These are phyloP conservation scores for Halcyon smyrnensis DNA, from an alignment of 2,797 vertebrate species.

Conservation along the genomic window DNA sequence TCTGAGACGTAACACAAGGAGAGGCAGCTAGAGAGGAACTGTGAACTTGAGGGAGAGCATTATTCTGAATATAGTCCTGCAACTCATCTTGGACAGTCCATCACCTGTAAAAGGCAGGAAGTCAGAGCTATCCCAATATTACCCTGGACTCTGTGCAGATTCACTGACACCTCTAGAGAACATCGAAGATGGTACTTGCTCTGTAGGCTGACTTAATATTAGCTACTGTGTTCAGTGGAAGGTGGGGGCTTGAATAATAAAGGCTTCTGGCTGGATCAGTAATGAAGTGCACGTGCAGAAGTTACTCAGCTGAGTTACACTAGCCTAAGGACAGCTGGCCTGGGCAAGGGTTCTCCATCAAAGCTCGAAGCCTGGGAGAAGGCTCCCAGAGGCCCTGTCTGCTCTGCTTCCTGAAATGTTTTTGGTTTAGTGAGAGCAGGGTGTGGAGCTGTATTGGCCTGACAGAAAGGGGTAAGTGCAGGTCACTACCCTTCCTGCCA, in stretches of 20 bases:
- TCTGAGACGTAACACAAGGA: neutral
- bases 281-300: neutral
- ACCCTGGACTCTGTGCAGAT: neutral
- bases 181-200: neutral
- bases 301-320: neutral
- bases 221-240: neutral
- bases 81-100: neutral
- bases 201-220: neutral
- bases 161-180: neutral
- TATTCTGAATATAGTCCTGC: neutral
- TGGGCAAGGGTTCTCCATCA: neutral
- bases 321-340: neutral
- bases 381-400: neutral
- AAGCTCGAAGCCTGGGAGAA: neutral
- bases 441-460: neutral
- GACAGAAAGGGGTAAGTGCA: neutral
- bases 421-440: neutral
- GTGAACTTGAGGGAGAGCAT: neutral
- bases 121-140: neutral
- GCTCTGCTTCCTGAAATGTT: neutral
- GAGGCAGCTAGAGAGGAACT: neutral
- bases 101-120: neutral
- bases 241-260: neutral
- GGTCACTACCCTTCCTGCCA: neutral
- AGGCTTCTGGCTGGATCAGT: neutral